phyloP scores from a whole-genome alignment of 2,888 invertebrate species.

The Nineta flava region DNA sequence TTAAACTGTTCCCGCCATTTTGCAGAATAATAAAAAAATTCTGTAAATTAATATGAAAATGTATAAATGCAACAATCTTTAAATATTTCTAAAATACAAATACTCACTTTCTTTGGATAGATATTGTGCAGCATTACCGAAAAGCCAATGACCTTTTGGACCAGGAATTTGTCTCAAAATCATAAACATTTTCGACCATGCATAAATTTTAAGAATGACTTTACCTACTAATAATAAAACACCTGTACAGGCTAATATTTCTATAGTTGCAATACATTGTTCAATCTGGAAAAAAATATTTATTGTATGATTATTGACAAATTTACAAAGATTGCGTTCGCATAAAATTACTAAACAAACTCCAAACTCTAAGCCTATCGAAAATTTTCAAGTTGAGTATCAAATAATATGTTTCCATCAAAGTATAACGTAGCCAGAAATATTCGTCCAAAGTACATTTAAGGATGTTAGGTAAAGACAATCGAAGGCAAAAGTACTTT shows the following conservation, averaged over 20 bases:
- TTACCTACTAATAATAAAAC: background rate
- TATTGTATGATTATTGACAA: too few species aligned
- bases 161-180: slow-evolving; percentile 10
- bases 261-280: too few species aligned
- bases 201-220: background rate
- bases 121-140: slow-evolving; percentile 12
- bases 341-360: too few species aligned
- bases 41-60: slow-evolving; percentile 9
- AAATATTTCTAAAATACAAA: background rate
- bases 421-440: too few species aligned
- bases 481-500: too few species aligned
- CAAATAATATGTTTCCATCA: too few species aligned
- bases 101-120: slow-evolving; percentile 13
- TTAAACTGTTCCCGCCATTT: slow-evolving; percentile 13
- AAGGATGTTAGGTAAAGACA: too few species aligned
- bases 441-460: too few species aligned
- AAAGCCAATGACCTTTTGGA: slow-evolving; percentile 11
- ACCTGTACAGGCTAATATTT: background rate
- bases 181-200: background rate
- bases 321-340: too few species aligned
- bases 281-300: too few species aligned
- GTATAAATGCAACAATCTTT: background rate
- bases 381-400: too few species aligned
- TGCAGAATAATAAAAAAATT: slow-evolving; percentile 10
- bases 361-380: too few species aligned